These are phyloP conservation scores for Nannospalax galili DNA, from an alignment of 2,113 vertebrate genomes.

Conservation along the genomic window DNA sequence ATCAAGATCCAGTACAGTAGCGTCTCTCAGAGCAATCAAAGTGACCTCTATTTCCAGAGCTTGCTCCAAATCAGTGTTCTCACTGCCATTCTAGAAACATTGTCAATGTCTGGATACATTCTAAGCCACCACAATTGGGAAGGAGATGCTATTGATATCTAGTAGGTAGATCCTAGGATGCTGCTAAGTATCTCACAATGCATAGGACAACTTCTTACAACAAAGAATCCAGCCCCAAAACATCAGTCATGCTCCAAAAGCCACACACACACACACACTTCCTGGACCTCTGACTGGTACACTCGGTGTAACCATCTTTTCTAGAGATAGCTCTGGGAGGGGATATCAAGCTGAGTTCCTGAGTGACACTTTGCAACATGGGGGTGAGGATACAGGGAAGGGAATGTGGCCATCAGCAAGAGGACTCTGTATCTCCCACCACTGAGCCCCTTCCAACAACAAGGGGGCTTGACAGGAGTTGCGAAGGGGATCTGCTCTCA, in stretches of 20 bases:
- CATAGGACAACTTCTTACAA: background rate
- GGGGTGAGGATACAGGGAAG: background rate
- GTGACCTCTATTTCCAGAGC: background rate
- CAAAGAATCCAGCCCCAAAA: background rate
- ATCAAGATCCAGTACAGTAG: background rate
- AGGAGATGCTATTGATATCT: background rate
- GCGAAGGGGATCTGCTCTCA: background rate
- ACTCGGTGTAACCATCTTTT: background rate
- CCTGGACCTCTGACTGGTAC: background rate
- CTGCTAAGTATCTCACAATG: background rate
- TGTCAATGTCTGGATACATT: background rate
- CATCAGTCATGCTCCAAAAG: background rate
- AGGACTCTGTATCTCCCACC: background rate
- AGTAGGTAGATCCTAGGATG: background rate
- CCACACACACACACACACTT: background rate
- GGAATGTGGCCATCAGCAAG: background rate
- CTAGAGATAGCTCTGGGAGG: background rate
- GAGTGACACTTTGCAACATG: background rate
- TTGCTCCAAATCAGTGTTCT: constrained; percentile 8
- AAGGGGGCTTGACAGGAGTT: background rate
- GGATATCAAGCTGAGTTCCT: background rate
- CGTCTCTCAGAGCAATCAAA: background rate
- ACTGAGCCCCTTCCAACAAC: background rate
- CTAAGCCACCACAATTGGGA: background rate
- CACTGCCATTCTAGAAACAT: background rate